A percentile compares a stretch with the other conserved stretches of the same genome.
phyloP scores from a whole-genome alignment of 2,113 vertebrate genomes.

The Micronycteris hirsuta region DNA sequence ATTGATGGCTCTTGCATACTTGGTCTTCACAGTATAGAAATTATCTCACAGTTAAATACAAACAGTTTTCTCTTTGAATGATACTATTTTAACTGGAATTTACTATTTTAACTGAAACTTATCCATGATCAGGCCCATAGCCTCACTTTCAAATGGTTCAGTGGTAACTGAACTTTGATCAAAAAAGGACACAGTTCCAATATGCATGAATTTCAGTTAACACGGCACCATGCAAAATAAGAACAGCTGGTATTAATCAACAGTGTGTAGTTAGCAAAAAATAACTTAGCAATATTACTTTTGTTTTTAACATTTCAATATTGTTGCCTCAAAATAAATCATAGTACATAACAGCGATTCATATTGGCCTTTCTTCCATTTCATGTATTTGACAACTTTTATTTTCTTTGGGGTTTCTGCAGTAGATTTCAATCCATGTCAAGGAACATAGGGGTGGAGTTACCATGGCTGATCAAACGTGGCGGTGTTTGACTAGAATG shows the following conservation, averaged over 20 bases:
- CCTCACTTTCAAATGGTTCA: background rate
- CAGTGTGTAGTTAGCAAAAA: background rate
- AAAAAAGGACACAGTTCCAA: background rate
- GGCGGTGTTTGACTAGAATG: background rate
- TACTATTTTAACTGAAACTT: background rate
- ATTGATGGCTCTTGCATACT: background rate
- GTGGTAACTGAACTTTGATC: background rate
- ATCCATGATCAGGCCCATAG: background rate
- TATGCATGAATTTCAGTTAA: background rate
- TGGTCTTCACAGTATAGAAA: background rate
- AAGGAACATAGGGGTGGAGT: background rate
- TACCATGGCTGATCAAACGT: background rate
- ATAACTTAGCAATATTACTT: background rate
- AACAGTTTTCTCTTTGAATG: background rate
- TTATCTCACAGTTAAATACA: background rate
- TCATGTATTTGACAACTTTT: background rate
- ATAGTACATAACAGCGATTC: background rate
- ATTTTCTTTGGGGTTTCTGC: background rate
- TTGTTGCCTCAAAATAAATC: background rate
- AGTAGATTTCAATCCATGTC: background rate
- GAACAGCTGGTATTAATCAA: background rate
- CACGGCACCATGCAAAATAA: background rate
- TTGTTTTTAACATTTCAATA: background rate
- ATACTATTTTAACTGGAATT: background rate
- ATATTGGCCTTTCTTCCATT: background rate